Conservation (phyloP, 2,888 invertebrate genomes). For the Tiliacea aurago region DNA sequence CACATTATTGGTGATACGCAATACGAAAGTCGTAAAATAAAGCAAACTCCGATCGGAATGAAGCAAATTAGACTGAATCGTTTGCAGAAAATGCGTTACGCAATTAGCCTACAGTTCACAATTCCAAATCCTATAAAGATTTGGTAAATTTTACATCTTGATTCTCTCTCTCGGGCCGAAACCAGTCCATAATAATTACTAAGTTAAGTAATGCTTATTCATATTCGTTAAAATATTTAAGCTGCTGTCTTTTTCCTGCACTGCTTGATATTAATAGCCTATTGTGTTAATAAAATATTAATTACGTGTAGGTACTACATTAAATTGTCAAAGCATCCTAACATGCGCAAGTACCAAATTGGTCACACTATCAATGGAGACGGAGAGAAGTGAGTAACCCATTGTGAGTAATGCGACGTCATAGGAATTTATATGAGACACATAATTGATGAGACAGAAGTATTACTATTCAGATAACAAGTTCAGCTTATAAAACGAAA, state of each 20-base stretch:
- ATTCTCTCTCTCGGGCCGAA: too few species aligned
- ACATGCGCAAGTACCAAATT: conserved; percentile 14
- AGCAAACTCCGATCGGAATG: too few species aligned
- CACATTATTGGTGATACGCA: too few species aligned
- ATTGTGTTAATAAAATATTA: conserved; percentile 30
- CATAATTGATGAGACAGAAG: not conserved
- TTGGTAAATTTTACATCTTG: not conserved
- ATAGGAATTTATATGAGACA: conserved; percentile 28
- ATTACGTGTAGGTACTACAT: not conserved
- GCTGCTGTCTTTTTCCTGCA: conserved; percentile 34
- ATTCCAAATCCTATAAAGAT: not conserved
- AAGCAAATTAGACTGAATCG: too few species aligned
- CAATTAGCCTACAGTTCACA: too few species aligned
- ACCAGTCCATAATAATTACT: not conserved
- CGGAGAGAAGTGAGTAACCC: conserved; percentile 8
- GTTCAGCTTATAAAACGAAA: not conserved
- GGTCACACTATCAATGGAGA: not conserved
- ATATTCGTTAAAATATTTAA: not conserved
- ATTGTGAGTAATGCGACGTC: conserved; percentile 8
- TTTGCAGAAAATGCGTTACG: too few species aligned
- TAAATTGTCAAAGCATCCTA: conserved; percentile 8
- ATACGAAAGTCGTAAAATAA: too few species aligned
- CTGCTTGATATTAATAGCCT: conserved; percentile 19
- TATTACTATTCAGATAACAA: not conserved
- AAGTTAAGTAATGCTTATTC: not conserved